phyloP scores from a whole-genome alignment of 2,797 vertebrate species.

The Chelidonichthys spinosus region DNA sequence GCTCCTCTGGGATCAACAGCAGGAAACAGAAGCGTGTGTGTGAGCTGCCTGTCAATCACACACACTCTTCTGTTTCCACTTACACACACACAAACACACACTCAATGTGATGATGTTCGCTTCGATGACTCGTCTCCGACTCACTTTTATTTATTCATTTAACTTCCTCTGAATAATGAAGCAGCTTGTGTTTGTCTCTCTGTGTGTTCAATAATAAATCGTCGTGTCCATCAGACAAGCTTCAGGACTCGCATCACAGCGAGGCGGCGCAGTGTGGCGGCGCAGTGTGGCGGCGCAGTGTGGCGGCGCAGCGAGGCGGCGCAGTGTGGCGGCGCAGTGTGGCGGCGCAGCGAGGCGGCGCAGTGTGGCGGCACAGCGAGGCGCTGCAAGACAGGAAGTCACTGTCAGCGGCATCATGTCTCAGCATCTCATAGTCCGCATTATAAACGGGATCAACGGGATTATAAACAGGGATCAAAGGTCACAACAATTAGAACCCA shows the following conservation, averaged over 20 bases:
- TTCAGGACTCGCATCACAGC: conserved; percentile 59
- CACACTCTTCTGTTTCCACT: conserved; percentile 2
- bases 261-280: conserved; percentile 46
- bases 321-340: conserved; percentile 38
- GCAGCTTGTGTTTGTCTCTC: conserved; percentile 16
- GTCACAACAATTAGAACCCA: too few species aligned
- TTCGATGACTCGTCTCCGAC: conserved; percentile 62
- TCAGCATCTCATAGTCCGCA: conserved; percentile 20
- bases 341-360: conserved; percentile 39
- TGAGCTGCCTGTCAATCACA: conserved; percentile 1
- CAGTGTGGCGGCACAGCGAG: conserved; percentile 40
- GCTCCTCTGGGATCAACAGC: conserved; percentile 14
- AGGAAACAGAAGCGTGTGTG: conserved; percentile 29
- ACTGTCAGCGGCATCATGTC: background rate
- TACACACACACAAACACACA: conserved; percentile 26
- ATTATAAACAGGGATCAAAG: too few species aligned
- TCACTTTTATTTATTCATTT: conserved; percentile 78
- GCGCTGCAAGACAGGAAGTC: conserved; percentile 44
- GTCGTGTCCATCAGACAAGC: conserved; percentile 70
- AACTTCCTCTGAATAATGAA: conserved; percentile 70
- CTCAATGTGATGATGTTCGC: conserved; percentile 40
- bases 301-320: conserved; percentile 48
- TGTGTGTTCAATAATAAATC: conserved; percentile 69
- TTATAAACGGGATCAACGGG: background rate
- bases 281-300: too few species aligned